Base-by-base conservation (phyloP, 2,113 vertebrate genomes). In the Elanus axillaris region DNA sequence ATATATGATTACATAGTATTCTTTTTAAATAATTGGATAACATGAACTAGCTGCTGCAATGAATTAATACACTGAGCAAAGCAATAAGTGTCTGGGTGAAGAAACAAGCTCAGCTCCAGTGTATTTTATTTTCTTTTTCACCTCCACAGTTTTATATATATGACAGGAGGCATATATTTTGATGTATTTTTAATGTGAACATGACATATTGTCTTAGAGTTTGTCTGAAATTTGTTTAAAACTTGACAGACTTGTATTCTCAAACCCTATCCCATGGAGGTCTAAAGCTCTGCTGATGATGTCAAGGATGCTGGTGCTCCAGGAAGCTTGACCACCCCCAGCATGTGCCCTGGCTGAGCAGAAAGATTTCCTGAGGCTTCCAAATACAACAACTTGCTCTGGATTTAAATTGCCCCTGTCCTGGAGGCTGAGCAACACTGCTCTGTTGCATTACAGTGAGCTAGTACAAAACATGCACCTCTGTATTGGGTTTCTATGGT, bases 361-460 rank as follows among this genome's bases (percentile, higher is more conserved):
- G 19, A 82, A 4, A 32, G 52, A 36, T 26, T 29, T 77, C n/a
- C 21, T 38, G 20, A 0, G 0, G 25, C 11, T 91, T 84, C 38
- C 80, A 71, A 86, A 43, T 21, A 50, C 1, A 5, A 47, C 5
- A 79, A 1, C 13, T 85, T 81, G 16, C 31, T 50, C 42, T 45
- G 59, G 15, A 9, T 84, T 91, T 62, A 75, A 91, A 58, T 8
- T 76, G 29, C 9, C 10, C 7, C 13, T 55, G 21, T 16, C 11
- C 23, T 72, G 36, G 10, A 90, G 69, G n/a, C 13, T 55, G 31
- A 76, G 38, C n/a, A 76, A 48, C 10, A 23, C 13, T 56, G 21
- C 15, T 16, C 8, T 86, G 64, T 56, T 1, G 1, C 3, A 3
- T 58, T 19, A 53, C 0, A 0, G 40, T 53, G 9, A 94, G 15